Evolutionary conservation across 1,140 invertebrate species (phyloP), one percentile per base, ranked within the genome.

Genomic region (Hyles vespertilio): DNA sequence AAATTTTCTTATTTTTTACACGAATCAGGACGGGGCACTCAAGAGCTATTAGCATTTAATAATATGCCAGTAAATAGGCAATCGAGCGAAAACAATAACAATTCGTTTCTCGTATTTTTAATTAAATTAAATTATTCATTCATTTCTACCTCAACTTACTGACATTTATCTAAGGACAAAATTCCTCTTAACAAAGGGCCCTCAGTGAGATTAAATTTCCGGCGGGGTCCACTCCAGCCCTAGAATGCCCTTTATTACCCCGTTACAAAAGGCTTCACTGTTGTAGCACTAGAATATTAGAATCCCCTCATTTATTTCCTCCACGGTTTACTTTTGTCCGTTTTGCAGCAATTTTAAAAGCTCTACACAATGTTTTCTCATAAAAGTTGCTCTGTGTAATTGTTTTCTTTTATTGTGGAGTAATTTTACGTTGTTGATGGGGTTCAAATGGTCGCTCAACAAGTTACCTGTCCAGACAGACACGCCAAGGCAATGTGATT

Each of bases 181-280:
- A 80, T 81, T 79, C 67, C 66, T 59, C 49, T 62, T 74, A 79
- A 81, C 81, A 80, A 83, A 84, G 77, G 74, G 70, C 66, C 74
- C 70, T 78, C 63, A 69, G 68, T 73, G 69, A 78, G 82, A 87
- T 87, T 84, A 85, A 87, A 87, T 87, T 83, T 87, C 84, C 82
- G 77, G 64, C 69, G 71, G 72, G 63, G 81, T 83, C 84, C 81
- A 87, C 84, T 85, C 62, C 66, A 74, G 74, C 62, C 71, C 77
- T 78, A 84, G 77, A 78, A 82, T 77, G 74, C 74, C 75, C 74
- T 84, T 85, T 85, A 85, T 82, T 82, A 80, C 77, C 76, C 72
- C 66, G 70, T 79, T 80, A 81, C 77, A 84, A 87, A 84, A 73
- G 79, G 66, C 65, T 65, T 58, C 67, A 58, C 47, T 63, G 65